Conservation (phyloP, 2,888 invertebrate genomes). For the Lycaena phlaeas region DNA sequence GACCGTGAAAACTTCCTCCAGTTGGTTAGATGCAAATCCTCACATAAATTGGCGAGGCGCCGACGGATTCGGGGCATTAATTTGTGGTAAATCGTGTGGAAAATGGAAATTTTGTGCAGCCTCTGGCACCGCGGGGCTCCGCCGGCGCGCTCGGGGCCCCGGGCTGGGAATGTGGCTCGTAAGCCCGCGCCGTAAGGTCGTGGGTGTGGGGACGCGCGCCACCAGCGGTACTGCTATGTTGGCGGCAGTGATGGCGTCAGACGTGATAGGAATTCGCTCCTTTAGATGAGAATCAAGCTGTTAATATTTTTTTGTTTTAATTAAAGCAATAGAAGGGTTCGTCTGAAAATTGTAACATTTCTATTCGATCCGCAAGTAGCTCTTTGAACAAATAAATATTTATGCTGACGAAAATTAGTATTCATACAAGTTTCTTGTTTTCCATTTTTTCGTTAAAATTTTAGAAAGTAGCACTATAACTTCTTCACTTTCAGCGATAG, state of each 20-base stretch:
- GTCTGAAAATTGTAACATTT: not conserved
- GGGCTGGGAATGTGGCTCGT: constrained; percentile 25
- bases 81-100: constrained; percentile 69
- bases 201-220: no score
- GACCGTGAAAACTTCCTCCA: constrained; percentile 38
- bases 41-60: constrained; percentile 59
- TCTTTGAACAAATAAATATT: no score
- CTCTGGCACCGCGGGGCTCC: constrained; percentile 41
- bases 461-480: no score
- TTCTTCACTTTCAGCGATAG: no score
- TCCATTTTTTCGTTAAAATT: no score
- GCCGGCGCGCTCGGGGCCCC: no score
- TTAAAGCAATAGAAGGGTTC: not conserved
- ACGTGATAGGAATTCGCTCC: constrained; percentile 45
- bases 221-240: no score
- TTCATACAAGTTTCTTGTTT: no score
- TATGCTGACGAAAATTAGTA: no score
- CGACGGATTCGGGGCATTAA: constrained; percentile 64
- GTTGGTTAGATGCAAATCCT: constrained; percentile 56
- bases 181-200: constrained; percentile 19
- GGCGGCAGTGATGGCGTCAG: constrained; percentile 27
- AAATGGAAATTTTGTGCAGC: constrained; percentile 72
- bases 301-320: constrained; percentile 13
- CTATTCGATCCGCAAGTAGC: not conserved
- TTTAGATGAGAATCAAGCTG: constrained; percentile 32